A percentile compares a stretch with the other conserved stretches of the same genome.
These are phyloP conservation scores for Cyanoderma ruficeps DNA, from an alignment of 2,113 vertebrate species.

Conservation along the genomic window DNA sequence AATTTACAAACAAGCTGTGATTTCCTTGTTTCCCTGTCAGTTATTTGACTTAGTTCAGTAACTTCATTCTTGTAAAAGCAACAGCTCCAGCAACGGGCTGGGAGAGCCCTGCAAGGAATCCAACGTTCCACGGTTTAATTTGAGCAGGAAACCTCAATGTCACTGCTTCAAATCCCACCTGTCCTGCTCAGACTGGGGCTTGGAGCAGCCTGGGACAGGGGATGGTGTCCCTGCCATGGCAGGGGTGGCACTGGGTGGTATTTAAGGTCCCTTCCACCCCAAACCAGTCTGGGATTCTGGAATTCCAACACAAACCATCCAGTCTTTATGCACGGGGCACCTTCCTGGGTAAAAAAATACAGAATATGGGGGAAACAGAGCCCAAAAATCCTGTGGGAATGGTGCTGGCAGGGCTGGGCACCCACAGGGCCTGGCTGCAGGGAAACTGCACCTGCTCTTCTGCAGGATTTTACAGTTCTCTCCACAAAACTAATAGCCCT, in stretches of 20 bases:
- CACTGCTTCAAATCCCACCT: not conserved
- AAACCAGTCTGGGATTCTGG: not conserved
- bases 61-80: not conserved
- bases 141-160: not conserved
- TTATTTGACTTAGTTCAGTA: not conserved
- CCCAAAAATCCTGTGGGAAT: accelerated
- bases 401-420: not conserved
- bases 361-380: not conserved
- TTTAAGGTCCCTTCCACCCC: not conserved
- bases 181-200: not conserved
- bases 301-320: not conserved
- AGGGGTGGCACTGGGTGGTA: not conserved
- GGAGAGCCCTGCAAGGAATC: not conserved
- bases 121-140: accelerated
- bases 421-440: not conserved
- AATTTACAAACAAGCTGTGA: not conserved
- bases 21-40: not conserved
- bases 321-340: accelerated
- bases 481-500: not conserved
- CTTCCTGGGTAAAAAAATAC: accelerated
- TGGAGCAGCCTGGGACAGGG: not conserved
- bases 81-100: not conserved
- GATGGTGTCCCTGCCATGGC: not conserved
- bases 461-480: not conserved
- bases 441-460: not conserved